phyloP scores from a whole-genome alignment of 1,140 invertebrate genomes.

The Lordiphosa clarofinis region DNA sequence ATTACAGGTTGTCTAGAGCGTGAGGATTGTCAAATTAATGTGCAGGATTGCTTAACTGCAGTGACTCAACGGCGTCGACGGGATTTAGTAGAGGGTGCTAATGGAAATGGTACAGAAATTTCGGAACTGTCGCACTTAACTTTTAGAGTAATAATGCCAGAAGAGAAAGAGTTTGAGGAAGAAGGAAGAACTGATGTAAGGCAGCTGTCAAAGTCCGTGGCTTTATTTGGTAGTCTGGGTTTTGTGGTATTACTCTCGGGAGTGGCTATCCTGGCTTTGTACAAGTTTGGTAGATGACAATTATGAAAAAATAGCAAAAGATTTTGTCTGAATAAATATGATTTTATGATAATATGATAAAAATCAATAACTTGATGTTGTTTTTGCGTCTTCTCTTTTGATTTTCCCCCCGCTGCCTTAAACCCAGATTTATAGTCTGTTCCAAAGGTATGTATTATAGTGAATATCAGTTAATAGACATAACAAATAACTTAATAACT shows the following conservation, averaged over 20 bases:
- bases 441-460: too few relatives aligned
- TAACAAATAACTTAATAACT: too few relatives aligned
- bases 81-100: slow-evolving; percentile 6
- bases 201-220: slow-evolving; percentile 28
- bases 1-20: slow-evolving; percentile 83
- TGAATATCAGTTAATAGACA: too few relatives aligned
- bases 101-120: slow-evolving; percentile 46
- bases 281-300: slow-evolving; percentile 49
- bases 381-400: background rate
- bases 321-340: background rate
- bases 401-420: too few relatives aligned
- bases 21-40: slow-evolving; percentile 81
- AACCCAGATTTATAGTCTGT: too few relatives aligned
- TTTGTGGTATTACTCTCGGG: slow-evolving; percentile 54
- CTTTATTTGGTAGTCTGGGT: slow-evolving; percentile 47
- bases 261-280: slow-evolving; percentile 44
- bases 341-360: too few relatives aligned
- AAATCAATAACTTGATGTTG: too few relatives aligned
- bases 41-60: slow-evolving; percentile 46
- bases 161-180: background rate
- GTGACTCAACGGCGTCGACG: slow-evolving; percentile 43
- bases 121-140: slow-evolving; percentile 58
- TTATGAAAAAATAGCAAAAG: background rate
- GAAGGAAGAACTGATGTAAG: background rate
- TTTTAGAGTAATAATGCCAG: slow-evolving; percentile 61